Evolutionary conservation across 2,113 vertebrate species (phyloP).

Genomic region (Pseudonaja textilis): DNA sequence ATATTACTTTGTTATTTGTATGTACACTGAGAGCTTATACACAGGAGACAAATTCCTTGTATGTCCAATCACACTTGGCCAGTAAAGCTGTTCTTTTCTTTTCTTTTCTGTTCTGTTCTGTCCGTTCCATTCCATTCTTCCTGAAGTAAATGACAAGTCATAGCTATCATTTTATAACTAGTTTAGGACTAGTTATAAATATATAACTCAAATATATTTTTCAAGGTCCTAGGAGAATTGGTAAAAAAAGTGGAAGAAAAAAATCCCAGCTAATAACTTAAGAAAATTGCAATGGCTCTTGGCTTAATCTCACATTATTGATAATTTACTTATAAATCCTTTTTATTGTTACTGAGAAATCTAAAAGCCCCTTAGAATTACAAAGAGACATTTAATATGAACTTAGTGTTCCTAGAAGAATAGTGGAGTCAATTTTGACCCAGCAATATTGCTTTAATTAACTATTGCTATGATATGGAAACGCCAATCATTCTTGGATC

Average conservation of each 20-base stretch:
- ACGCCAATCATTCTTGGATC: constrained; percentile 20
- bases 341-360: constrained; percentile 17
- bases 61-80: neutral
- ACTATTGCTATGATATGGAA: constrained; percentile 27
- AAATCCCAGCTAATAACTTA: neutral
- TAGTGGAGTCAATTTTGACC: constrained; percentile 25
- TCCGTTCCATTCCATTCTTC: neutral
- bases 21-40: neutral
- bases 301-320: constrained; percentile 15
- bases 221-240: neutral
- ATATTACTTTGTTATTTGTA: neutral
- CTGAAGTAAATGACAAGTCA: neutral
- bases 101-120: too few species aligned
- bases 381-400: constrained; percentile 21
- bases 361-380: constrained; percentile 20
- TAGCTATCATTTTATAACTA: neutral
- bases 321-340: constrained; percentile 1
- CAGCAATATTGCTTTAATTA: constrained; percentile 20
- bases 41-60: neutral
- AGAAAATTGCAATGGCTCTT: constrained; percentile 11
- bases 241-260: neutral
- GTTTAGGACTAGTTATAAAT: neutral
- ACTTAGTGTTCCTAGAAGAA: constrained; percentile 25
- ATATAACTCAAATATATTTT: neutral
- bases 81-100: neutral